Evolutionary conservation across 2,888 invertebrate species (phyloP).

Genomic region (Lissonota sp.): DNA sequence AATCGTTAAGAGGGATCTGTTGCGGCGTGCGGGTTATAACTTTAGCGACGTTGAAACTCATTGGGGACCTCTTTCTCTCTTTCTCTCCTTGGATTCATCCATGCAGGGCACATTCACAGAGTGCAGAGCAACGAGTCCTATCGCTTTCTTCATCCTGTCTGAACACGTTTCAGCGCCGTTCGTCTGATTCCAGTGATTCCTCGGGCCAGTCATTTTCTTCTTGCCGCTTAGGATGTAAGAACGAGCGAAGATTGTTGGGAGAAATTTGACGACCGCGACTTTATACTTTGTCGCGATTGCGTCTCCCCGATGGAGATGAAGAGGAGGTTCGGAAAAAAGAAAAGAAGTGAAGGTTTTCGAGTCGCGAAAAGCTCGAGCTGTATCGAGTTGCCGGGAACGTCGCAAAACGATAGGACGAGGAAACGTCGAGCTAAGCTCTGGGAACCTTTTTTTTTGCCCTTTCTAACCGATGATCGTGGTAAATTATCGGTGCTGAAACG

Average conservation of each 20-base stretch:
- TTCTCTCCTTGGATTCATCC: conserved; percentile 3
- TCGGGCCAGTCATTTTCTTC: conserved; percentile 52
- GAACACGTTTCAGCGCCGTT: background rate
- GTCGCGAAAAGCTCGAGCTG: conserved; percentile 7
- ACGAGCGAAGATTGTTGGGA: conserved; percentile 34
- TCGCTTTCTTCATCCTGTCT: conserved; percentile 18
- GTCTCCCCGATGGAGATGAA: conserved; percentile 12
- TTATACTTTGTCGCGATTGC: background rate
- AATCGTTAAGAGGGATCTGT: conserved; percentile 55
- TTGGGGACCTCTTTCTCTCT: too few species aligned
- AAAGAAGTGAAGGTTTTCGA: background rate
- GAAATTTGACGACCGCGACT: conserved; percentile 44
- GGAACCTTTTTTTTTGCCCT: background rate
- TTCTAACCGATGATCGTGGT: conserved; percentile 10
- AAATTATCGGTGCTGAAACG: conserved; percentile 13
- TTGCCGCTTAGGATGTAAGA: conserved; percentile 19
- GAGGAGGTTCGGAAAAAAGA: conserved; percentile 16
- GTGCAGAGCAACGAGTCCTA: conserved; percentile 26
- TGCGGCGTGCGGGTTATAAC: background rate
- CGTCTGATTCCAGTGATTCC: conserved; percentile 59
- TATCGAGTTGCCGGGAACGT: conserved; percentile 19
- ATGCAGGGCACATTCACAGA: background rate
- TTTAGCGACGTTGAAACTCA: background rate
- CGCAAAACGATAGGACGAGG: background rate
- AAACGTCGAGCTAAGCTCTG: background rate